Conservation (phyloP, 2,888 invertebrate species). For the Magallana nippona region DNA sequence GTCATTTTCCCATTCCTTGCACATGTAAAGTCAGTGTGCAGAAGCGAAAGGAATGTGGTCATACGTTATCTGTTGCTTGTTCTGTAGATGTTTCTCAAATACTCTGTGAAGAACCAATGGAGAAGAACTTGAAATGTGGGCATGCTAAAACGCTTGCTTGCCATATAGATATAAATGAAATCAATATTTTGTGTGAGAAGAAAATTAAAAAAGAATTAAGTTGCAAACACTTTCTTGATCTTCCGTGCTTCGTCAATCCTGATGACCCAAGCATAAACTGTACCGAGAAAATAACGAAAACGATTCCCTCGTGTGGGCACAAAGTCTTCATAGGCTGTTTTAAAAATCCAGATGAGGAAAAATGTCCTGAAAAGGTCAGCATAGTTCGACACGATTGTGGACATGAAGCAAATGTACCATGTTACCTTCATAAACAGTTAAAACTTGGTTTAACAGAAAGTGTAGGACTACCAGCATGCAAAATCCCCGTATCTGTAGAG, state of each 20-base stretch:
- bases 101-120: slow-evolving; percentile 15
- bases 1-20: slow-evolving; percentile 23
- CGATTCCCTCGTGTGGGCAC: neutral
- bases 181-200: neutral
- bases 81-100: neutral
- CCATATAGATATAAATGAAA: neutral
- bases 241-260: neutral
- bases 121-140: slow-evolving; percentile 13
- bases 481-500: neutral
- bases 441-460: neutral
- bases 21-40: neutral
- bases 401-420: neutral
- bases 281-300: neutral
- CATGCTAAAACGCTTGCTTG: slow-evolving; percentile 6
- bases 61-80: slow-evolving; percentile 18
- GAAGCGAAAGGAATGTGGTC: slow-evolving; percentile 34
- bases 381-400: neutral
- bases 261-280: slow-evolving; percentile 1
- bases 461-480: neutral
- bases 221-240: slow-evolving; percentile 15
- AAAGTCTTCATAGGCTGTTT: neutral
- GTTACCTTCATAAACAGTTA: neutral
- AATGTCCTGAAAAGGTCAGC: neutral
- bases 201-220: neutral
- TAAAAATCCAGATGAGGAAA: neutral